Evolutionary conservation across 2,888 invertebrate species (phyloP).

Genomic region (Hypselothyrea guttata): DNA sequence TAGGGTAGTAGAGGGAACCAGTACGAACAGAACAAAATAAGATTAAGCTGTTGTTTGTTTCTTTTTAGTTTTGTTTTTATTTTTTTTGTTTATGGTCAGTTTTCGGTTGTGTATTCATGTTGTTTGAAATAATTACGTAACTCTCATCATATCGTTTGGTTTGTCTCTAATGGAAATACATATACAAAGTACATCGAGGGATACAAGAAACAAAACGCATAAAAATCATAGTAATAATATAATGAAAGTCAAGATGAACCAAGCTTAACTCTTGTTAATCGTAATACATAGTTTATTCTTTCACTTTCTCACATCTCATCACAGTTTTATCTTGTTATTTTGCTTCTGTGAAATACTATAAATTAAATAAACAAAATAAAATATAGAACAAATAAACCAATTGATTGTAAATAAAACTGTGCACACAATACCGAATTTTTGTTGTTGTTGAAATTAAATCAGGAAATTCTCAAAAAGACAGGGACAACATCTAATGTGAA

Average conservation of each 20-base stretch:
- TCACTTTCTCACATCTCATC: slow-evolving; percentile 46
- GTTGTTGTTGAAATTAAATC: slow-evolving; percentile 18
- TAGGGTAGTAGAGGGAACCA: no score
- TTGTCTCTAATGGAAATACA: slow-evolving; percentile 38
- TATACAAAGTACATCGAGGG: slow-evolving; percentile 44
- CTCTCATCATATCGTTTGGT: slow-evolving; percentile 20
- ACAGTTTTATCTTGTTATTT: slow-evolving; percentile 55
- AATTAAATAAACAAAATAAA: slow-evolving; percentile 28
- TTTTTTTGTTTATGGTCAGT: slow-evolving; percentile 57
- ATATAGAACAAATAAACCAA: slow-evolving; percentile 36
- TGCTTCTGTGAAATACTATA: slow-evolving; percentile 37
- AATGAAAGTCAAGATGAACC: slow-evolving; percentile 10
- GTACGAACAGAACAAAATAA: slow-evolving; percentile 2
- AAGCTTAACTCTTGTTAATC: slow-evolving; percentile 37
- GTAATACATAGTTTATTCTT: slow-evolving; percentile 52
- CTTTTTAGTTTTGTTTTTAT: slow-evolving; percentile 51
- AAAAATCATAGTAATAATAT: slow-evolving; percentile 7
- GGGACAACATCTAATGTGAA: slow-evolving; percentile 2
- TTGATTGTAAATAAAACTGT: slow-evolving; percentile 63
- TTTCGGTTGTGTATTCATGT: slow-evolving; percentile 27
- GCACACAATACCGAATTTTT: slow-evolving; percentile 63
- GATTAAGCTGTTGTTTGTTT: slow-evolving; percentile 11
- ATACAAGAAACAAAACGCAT: slow-evolving; percentile 25
- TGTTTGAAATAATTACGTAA: no score
- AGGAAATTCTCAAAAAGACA: slow-evolving; percentile 5